Evolutionary conservation across 2,113 vertebrate genomes (phyloP), one percentile per base, ranked within the genome.

Genomic region (Panthera leo): DNA sequence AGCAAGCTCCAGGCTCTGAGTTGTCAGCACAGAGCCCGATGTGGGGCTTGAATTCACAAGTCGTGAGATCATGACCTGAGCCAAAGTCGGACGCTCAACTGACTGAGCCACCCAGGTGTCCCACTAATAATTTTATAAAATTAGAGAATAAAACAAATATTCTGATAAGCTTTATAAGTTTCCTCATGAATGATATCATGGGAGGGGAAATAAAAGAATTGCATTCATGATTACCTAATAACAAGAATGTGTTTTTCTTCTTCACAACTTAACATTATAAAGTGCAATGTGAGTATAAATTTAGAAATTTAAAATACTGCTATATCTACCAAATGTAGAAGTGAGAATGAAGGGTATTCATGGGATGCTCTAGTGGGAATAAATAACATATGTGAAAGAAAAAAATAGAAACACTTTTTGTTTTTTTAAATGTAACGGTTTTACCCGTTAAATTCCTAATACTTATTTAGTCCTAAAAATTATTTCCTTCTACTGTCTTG

Each of bases 291-390:
- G 21, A 92, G 16, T 51, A 75, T 51, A 92, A 55, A 83, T 85
- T 97, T 85, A 93, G 71, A 76, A 97, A 79, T 70, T 84, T 80
- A 55, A 85, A 79, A 65, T 90, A 85, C 14, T 48, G 92, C n/a
- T 51, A 48, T 51, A 75, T 39, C 39, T 39, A 63, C 70, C 48
- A 94, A 79, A 95, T 85, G 34, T 93, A 94, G 42, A 93, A 85
- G 63, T 85, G 48, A 93, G 91, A 95, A 87, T 48, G 67, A 88
- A 85, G 25, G n/a, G 25, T 53, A 78, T 63, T 75, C 7, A 0
- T 67, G n/a, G 34, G 51, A 18, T 93, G 23, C 14, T 84, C 21
- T 65, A 68, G 75, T 87, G 70, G 34, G 25, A 94, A 88, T 65
- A 88, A 97, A 91, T 13, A 95, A 65, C 58, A 90, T 84, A 45